These are phyloP conservation scores for Salticus scenicus DNA, from an alignment of 2,888 invertebrate species.

Conservation along the genomic window DNA sequence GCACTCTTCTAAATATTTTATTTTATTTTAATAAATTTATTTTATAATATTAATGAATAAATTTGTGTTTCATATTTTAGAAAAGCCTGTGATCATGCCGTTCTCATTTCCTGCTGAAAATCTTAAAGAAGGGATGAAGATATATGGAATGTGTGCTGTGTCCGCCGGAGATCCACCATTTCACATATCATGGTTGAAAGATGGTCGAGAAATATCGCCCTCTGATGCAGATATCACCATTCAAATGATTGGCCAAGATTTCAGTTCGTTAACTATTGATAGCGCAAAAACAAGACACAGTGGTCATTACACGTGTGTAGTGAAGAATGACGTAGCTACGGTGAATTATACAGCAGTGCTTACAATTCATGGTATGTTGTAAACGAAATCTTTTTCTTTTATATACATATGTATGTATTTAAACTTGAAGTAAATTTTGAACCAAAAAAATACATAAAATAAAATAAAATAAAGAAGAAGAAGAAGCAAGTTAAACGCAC, in stretches of 20 bases:
- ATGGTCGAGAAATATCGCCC: conserved; percentile 74
- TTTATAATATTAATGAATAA: background rate
- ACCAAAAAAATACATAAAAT: background rate
- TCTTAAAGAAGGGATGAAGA: conserved; percentile 77
- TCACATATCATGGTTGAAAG: conserved; percentile 76
- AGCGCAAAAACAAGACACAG: conserved; percentile 71
- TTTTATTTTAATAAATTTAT: too few species aligned
- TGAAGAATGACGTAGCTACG: conserved; percentile 73
- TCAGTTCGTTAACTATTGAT: conserved; percentile 70
- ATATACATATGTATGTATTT: too few species aligned
- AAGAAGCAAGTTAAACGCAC: too few species aligned
- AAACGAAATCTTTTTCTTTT: too few species aligned
- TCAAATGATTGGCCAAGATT: conserved; percentile 56
- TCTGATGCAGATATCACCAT: conserved; percentile 72
- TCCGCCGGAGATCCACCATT: conserved; percentile 76
- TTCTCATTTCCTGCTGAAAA: conserved; percentile 75
- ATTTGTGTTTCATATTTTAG: conserved; percentile 75
- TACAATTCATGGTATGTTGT: conserved; percentile 76
- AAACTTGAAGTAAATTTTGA: background rate
- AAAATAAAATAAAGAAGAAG: background rate
- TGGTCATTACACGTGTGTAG: conserved; percentile 76
- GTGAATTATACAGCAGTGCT: conserved; percentile 75
- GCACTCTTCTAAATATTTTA: too few species aligned
- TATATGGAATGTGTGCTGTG: conserved; percentile 76
- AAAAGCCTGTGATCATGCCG: conserved; percentile 84